These are phyloP conservation scores for Tenthredo livida DNA, from an alignment of 2,888 invertebrate genomes.

Conservation along the genomic window DNA sequence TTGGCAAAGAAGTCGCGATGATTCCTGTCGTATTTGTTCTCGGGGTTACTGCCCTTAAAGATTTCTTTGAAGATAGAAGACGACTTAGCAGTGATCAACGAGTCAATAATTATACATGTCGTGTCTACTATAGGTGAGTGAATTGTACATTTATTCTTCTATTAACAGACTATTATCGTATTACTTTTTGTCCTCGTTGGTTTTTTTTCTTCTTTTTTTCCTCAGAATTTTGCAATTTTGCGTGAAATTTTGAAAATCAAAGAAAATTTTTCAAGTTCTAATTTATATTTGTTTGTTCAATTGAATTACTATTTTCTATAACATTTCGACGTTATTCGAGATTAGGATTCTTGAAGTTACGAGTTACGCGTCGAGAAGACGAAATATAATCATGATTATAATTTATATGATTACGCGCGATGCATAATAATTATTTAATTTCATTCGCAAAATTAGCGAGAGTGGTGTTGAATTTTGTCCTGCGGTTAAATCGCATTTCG, in stretches of 20 bases:
- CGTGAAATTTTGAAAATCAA: no score
- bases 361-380: background rate
- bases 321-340: background rate
- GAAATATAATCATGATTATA: background rate
- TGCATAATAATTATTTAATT: slow-evolving; percentile 1
- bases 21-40: slow-evolving; percentile 96
- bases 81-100: slow-evolving; percentile 94
- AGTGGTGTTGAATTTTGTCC: background rate
- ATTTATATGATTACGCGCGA: background rate
- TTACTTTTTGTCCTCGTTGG: no score
- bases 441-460: background rate
- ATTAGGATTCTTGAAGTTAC: background rate
- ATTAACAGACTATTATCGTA: no score
- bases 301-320: background rate
- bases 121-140: slow-evolving; percentile 93
- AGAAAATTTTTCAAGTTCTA: no score
- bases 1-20: slow-evolving; percentile 97
- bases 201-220: background rate
- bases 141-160: background rate
- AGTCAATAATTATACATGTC: slow-evolving; percentile 95
- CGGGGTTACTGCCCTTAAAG: slow-evolving; percentile 96
- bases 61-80: slow-evolving; percentile 95
- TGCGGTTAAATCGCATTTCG: background rate
- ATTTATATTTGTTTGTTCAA: no score
- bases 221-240: background rate